Percentiles rank a stretch among this genome's conserved stretches.
phyloP scores from a whole-genome alignment of 2,888 invertebrate genomes.

The Andrena hattorfiana region DNA sequence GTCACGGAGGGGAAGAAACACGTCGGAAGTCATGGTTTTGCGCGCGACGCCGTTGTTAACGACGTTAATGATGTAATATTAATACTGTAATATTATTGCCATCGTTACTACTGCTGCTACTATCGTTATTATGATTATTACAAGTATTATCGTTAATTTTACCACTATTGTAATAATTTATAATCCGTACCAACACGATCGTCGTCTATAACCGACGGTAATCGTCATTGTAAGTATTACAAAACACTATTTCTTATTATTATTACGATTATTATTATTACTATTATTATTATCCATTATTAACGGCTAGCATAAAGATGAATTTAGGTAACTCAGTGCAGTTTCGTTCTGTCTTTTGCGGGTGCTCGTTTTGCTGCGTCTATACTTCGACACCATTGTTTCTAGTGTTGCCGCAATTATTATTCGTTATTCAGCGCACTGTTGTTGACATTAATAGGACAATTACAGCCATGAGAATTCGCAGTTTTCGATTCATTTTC shows the following conservation, averaged over 20 bases:
- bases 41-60: slow-evolving; percentile 74
- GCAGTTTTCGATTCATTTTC: slow-evolving; percentile 15
- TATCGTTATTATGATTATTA: slow-evolving; percentile 77
- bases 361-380: slow-evolving; percentile 47
- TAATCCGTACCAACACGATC: slow-evolving; percentile 70
- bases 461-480: slow-evolving; percentile 57
- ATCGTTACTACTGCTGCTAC: slow-evolving; percentile 75
- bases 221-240: slow-evolving; percentile 71
- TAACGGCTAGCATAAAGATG: slow-evolving; percentile 37
- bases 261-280: slow-evolving; percentile 50
- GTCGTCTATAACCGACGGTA: slow-evolving; percentile 52
- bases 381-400: slow-evolving; percentile 43
- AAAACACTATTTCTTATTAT: slow-evolving; percentile 21
- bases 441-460: slow-evolving; percentile 57
- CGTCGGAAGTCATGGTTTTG: slow-evolving; percentile 68
- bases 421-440: slow-evolving; percentile 55
- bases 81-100: slow-evolving; percentile 75
- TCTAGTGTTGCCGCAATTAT: slow-evolving; percentile 34
- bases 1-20: slow-evolving; percentile 44
- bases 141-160: slow-evolving; percentile 78
- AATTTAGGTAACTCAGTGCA: slow-evolving; percentile 41
- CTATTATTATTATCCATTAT: slow-evolving; percentile 57
- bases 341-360: slow-evolving; percentile 12
- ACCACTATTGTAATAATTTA: slow-evolving; percentile 78
- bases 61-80: slow-evolving; percentile 73